Percentiles rank a stretch among this genome's conserved stretches.
Evolutionary conservation across 1,140 invertebrate genomes (phyloP).

Genomic region (Eumaeus atala): DNA sequence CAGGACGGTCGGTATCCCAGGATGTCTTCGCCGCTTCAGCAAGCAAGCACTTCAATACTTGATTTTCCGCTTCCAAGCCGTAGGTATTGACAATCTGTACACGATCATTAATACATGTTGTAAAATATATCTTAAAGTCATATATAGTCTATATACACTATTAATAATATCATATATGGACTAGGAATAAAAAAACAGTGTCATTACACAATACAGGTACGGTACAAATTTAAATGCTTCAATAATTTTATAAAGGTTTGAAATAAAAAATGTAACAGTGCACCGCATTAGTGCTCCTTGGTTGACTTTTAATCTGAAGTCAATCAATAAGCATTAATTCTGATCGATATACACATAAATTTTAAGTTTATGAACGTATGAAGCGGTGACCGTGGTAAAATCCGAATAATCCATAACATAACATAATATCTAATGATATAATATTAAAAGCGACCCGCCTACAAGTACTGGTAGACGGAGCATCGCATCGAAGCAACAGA

Average conservation of each 20-base stretch:
- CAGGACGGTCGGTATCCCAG: conserved; percentile 55
- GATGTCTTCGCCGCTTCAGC: conserved; percentile 55
- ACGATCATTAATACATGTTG: conserved; percentile 5
- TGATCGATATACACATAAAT: no score
- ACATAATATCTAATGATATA: no score
- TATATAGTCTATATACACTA: background rate
- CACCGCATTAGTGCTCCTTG: background rate
- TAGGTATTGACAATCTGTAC: conserved; percentile 56
- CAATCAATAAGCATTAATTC: no score
- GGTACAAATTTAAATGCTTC: background rate
- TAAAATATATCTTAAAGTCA: no score
- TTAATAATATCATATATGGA: no score
- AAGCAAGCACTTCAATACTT: conserved; percentile 60
- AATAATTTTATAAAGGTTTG: background rate
- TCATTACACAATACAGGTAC: background rate
- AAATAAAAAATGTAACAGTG: background rate
- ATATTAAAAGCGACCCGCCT: no score
- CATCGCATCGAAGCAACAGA: no score
- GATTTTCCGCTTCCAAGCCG: conserved; percentile 68
- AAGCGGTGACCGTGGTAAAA: no score
- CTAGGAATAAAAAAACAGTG: background rate
- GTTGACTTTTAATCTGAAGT: background rate
- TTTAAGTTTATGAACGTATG: no score
- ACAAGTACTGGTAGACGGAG: no score
- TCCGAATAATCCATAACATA: no score